A percentile compares a stretch with the other conserved stretches of the same genome.
These are phyloP conservation scores for Mobula hypostoma DNA, from an alignment of 2,113 vertebrate species.

Conservation along the genomic window DNA sequence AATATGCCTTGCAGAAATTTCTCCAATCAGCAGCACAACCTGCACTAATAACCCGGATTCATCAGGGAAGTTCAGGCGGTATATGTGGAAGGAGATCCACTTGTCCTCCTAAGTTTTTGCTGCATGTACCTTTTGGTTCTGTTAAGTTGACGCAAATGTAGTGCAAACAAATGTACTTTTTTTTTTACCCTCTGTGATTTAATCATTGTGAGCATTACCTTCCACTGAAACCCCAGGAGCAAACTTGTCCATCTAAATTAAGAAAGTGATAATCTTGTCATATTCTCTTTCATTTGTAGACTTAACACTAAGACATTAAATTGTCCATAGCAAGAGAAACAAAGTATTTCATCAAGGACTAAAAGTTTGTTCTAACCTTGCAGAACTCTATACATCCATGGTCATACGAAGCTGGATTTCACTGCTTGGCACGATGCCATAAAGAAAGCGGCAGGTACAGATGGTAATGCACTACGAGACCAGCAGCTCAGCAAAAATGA, in stretches of 20 bases:
- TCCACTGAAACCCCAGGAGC: neutral
- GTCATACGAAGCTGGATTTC: constrained; percentile 80
- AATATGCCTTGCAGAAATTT: neutral
- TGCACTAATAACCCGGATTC: neutral
- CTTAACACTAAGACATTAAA: too few species aligned
- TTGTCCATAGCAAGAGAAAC: neutral
- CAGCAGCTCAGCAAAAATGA: constrained; percentile 94
- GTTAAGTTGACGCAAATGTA: too few species aligned
- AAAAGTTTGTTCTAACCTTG: constrained; percentile 51
- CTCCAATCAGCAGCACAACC: neutral
- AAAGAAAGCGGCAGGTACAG: constrained; percentile 81
- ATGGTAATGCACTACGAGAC: constrained; percentile 78
- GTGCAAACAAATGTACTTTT: neutral
- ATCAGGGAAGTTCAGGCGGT: neutral
- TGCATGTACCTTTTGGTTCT: too few species aligned
- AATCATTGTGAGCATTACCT: neutral
- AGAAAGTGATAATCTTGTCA: neutral
- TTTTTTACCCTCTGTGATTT: neutral
- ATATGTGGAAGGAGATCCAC: neutral
- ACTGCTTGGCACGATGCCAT: constrained; percentile 83
- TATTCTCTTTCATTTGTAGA: neutral
- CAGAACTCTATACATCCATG: constrained; percentile 86
- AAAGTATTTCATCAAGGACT: constrained; percentile 37
- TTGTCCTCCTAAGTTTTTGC: too few species aligned
- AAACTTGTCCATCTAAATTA: too few species aligned